Conservation (phyloP, 2,797 vertebrate genomes). For the Cryptoblepharus egeriae region DNA sequence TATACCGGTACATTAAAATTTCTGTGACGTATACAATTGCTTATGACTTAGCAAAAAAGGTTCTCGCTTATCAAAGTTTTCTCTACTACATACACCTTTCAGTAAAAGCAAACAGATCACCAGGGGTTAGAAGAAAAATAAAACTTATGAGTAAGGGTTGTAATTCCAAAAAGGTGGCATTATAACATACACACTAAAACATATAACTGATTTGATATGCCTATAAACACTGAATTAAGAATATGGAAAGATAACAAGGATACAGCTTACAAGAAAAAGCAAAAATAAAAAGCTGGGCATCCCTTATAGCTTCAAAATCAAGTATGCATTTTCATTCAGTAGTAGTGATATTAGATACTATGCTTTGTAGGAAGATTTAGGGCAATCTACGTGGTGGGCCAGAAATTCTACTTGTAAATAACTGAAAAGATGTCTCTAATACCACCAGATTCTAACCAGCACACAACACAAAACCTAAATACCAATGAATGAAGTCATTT, state of each 20-base stretch:
- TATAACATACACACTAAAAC: neutral
- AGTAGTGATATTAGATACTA: neutral
- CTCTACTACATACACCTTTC: neutral
- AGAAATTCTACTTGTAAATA: neutral
- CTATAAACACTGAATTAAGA: neutral
- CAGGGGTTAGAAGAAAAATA: neutral
- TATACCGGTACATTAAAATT: neutral
- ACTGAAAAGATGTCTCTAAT: slow-evolving; percentile 11
- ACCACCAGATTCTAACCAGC: neutral
- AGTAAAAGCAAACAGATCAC: neutral
- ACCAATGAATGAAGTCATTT: neutral
- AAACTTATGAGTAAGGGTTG: neutral
- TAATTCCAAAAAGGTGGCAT: neutral
- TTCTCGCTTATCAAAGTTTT: neutral
- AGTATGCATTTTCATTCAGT: neutral
- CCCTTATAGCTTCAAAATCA: neutral
- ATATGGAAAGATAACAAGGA: too few species aligned
- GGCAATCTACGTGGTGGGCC: neutral
- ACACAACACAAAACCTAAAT: neutral
- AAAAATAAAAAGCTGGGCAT: neutral
- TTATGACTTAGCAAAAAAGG: neutral
- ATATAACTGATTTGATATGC: neutral
- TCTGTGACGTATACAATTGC: neutral
- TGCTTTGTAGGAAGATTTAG: fast-evolving
- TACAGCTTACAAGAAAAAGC: neutral